phyloP scores from a whole-genome alignment of 2,797 vertebrate species.

The Loris lydekkerianus region DNA sequence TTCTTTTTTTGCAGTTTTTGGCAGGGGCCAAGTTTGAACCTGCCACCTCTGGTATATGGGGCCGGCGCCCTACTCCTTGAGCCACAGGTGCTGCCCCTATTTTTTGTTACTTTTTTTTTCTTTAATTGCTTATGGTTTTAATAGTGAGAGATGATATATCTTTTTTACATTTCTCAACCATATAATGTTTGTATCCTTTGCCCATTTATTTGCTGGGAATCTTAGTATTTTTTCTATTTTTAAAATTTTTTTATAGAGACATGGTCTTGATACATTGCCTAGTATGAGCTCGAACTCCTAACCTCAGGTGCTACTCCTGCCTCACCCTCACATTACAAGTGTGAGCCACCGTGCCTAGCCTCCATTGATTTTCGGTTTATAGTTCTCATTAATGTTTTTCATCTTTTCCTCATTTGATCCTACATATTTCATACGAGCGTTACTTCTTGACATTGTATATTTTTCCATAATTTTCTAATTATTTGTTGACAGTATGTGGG shows the following conservation, averaged over 20 bases:
- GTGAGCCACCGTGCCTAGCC: neutral
- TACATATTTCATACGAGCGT: constrained; percentile 32
- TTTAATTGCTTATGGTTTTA: constrained; percentile 38
- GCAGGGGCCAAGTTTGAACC: too few species aligned
- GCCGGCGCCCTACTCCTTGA: too few species aligned
- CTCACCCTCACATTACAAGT: neutral
- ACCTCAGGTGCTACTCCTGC: neutral
- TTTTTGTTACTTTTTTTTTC: constrained; percentile 16
- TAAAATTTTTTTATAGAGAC: neutral
- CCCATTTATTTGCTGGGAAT: neutral
- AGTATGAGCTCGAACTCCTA: neutral
- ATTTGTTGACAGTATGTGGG: constrained; percentile 22
- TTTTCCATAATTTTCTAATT: constrained; percentile 50
- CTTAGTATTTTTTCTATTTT: constrained; percentile 45
- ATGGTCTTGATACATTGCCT: neutral
- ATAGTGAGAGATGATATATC: neutral
- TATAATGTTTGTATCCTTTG: constrained; percentile 18
- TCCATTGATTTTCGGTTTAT: neutral
- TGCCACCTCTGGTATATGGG: too few species aligned
- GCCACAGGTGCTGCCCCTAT: too few species aligned
- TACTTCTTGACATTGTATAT: constrained; percentile 43
- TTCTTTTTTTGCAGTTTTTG: too few species aligned
- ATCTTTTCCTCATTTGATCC: constrained; percentile 18
- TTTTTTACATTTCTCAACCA: constrained; percentile 48
- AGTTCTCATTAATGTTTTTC: constrained; percentile 24